Base-by-base conservation (phyloP, 2,888 invertebrate genomes). In the Drosophila suboccidentalis region DNA sequence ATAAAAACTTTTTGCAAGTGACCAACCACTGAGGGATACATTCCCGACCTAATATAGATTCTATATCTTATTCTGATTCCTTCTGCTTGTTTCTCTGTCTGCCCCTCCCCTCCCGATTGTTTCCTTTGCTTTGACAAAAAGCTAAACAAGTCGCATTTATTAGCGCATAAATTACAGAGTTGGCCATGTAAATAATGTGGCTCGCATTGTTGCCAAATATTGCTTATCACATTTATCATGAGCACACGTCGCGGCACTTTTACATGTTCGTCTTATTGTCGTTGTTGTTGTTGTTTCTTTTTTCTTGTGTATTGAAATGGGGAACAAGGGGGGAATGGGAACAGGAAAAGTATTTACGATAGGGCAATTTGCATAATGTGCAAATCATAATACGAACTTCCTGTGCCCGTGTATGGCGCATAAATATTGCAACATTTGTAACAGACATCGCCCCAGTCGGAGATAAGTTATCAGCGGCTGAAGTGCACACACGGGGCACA, bases 291-390 rank as follows among this genome's bases (percentile, higher is more conserved):
- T 46, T 19, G 17, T 41, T 54, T n/a, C 29, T 22, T 10, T 39
- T 55, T 49, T 39, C 46, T 34, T 63, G 54, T 34, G 39, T 46
- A 15, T 22, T 17, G 46, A 26, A 36, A 22, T 4, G 11, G 5
- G 3, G 11, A 44, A 19, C 8, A 17, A 17, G 8, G 13, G 29
- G n/a, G 19, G 15, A 13, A 1, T 5, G 19, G 46, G 17, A 26
- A 49, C 38, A 38, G 49, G 59, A 57, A 68, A 76, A 67, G 77
- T 87, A 85, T 84, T 89, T 82, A 82, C 89, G 85, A 86, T 89
- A 84, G 82, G 77, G 82, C 80, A 89, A 86, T 86, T 86, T 86
- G 85, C 85, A 86, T 86, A 86, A 86, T 86, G 89, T 89, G 85
- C 87, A 89, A 86, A 86, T 86, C 82, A 86, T 86, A 86, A 86